Evolutionary conservation across 2,797 vertebrate genomes (phyloP), one percentile per base, ranked within the genome.

Genomic region (Notolabrus celidotus): DNA sequence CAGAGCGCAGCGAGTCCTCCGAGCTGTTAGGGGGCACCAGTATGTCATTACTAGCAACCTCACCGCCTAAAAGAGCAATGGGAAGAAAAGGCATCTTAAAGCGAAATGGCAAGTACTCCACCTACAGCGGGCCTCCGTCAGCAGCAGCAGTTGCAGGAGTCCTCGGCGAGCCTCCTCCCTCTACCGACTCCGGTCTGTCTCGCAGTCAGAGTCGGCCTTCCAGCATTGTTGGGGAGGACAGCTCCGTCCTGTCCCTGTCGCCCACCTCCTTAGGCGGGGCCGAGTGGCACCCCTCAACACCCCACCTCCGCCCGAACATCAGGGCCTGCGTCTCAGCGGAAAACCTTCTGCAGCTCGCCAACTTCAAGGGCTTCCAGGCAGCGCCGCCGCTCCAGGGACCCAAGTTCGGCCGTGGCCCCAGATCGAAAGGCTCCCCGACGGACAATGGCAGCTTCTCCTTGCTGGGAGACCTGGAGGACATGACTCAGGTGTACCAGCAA

Each of bases 401-500:
- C 83, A 97, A 97, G 86, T 95, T 97, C 80, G 95, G 94, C 80
- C 94, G 96, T 34, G 85, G 89, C 68, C 88, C 94, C 49, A 93
- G 91, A 81, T 93, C 88, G 1, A 93, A 89, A 79, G 95, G 95
- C 84, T 97, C 96, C 55, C 95, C 97, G 19, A 95, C 94, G 64
- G 97, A 99, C 93, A 99, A 97, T 88, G 97, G 97, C 92, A 99
- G 97, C 92, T 99, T 99, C 94, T 98, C 97, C 83, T 92, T 98
- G 91, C 95, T 99, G 81, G 93, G 96, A 71, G 97, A 99, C 91
- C 96, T 99, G 95, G 97, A 99, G 83, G 97, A 99, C 60, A 97
- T 99, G 95, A 99, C 98, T 96, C 97, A 99, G 97, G 97, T 99
- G 92, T 99, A 99, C 91, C 98, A 99, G 94, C 97, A 98, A 94